phyloP scores from a whole-genome alignment of 2,113 vertebrate species.

The Leucoraja erinaceus region DNA sequence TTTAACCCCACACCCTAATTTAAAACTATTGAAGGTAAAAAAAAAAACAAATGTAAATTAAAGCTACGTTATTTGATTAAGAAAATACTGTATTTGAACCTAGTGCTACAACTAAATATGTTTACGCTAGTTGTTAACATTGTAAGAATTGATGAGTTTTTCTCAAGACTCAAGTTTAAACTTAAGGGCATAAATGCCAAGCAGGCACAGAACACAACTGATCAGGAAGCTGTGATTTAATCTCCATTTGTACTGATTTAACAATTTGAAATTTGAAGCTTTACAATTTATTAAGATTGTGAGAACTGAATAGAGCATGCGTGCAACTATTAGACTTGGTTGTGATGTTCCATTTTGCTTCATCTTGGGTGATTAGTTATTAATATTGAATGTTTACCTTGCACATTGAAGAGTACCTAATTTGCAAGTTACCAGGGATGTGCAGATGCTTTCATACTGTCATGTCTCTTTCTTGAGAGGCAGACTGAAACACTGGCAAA shows the following conservation, averaged over 20 bases:
- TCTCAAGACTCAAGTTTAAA: not conserved
- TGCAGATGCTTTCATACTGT: not conserved
- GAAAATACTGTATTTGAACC: not conserved
- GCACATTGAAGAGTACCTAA: not conserved
- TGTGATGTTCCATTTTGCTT: not conserved
- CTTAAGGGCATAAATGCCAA: not conserved
- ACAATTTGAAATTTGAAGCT: not conserved
- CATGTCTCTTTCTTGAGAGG: not conserved
- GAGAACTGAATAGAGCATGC: not conserved
- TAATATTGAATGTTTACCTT: not conserved
- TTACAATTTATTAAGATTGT: not conserved
- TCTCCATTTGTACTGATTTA: not conserved
- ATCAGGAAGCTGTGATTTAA: not conserved
- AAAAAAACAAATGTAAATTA: conserved; percentile 38
- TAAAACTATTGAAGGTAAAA: conserved; percentile 70
- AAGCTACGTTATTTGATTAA: not conserved
- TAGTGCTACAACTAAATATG: not conserved
- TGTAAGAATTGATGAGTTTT: not conserved
- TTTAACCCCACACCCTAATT: not conserved
- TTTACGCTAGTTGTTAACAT: not conserved
- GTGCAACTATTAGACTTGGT: not conserved
- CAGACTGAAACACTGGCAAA: not conserved
- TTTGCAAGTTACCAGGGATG: not conserved
- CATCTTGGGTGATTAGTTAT: not conserved
- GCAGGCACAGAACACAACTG: not conserved